Evolutionary conservation across 2,113 vertebrate species (phyloP).

Genomic region (Psettodes erumei): DNA sequence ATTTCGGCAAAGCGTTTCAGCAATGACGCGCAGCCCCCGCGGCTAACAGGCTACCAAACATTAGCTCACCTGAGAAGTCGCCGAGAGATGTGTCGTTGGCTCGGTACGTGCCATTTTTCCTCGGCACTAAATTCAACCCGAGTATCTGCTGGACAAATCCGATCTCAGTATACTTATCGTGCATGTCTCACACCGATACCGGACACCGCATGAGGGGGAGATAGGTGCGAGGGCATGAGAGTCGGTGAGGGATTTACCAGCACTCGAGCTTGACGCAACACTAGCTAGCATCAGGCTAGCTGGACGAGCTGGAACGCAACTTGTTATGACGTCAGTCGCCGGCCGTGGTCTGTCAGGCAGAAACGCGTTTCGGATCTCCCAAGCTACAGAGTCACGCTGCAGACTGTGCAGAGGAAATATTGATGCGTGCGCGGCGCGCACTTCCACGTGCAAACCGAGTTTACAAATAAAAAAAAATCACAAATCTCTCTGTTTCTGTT

Average conservation of each 20-base stretch:
- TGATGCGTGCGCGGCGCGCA: too few species aligned
- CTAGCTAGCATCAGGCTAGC: constrained; percentile 34
- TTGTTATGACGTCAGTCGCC: constrained; percentile 34
- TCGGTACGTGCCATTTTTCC: constrained; percentile 72
- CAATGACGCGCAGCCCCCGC: neutral
- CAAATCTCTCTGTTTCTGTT: too few species aligned
- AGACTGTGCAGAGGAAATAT: too few species aligned
- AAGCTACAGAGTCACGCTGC: too few species aligned
- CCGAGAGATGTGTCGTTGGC: constrained; percentile 80
- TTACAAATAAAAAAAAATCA: too few species aligned
- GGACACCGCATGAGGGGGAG: constrained; percentile 10
- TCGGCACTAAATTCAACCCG: constrained; percentile 83
- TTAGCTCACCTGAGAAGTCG: constrained; percentile 82
- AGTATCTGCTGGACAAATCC: constrained; percentile 83
- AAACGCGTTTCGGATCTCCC: neutral
- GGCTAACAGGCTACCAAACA: constrained; percentile 33
- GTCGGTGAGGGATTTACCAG: neutral
- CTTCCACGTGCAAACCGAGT: too few species aligned
- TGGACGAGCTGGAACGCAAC: constrained; percentile 45
- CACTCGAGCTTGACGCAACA: neutral
- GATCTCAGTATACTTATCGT: constrained; percentile 67
- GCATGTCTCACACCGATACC: constrained; percentile 69
- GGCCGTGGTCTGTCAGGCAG: neutral
- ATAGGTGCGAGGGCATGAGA: constrained; percentile 27
- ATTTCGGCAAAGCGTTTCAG: neutral